A percentile compares a stretch with the other conserved stretches of the same genome.
phyloP scores from a whole-genome alignment of 2,797 vertebrate species.

The Characodon lateralis region DNA sequence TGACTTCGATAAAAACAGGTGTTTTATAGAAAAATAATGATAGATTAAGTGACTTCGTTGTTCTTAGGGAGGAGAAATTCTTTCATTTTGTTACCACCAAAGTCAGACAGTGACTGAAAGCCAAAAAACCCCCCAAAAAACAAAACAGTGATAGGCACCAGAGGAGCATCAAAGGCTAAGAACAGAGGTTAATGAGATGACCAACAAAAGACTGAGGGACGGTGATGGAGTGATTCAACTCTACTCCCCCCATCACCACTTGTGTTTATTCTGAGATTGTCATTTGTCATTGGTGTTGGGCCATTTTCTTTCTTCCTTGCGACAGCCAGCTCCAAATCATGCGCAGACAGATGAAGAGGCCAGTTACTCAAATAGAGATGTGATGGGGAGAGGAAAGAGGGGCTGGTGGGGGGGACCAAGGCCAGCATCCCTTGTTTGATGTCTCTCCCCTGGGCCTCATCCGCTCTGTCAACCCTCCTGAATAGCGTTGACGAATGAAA shows the following conservation, averaged over 20 bases:
- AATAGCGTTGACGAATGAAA: conserved; percentile 76
- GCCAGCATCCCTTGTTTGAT: conserved; percentile 77
- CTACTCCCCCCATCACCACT: conserved; percentile 47
- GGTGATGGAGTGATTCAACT: conserved; percentile 77
- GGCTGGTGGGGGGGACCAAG: conserved; percentile 45
- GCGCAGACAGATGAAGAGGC: conserved; percentile 73
- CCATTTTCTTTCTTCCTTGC: conserved; percentile 65
- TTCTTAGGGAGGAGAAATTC: conserved; percentile 10
- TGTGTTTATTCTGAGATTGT: conserved; percentile 76
- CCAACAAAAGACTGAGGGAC: conserved; percentile 62
- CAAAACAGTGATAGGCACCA: conserved; percentile 50
- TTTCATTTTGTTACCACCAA: neutral
- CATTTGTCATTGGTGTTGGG: conserved; percentile 73
- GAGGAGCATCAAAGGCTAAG: conserved; percentile 46
- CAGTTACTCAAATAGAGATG: conserved; percentile 73
- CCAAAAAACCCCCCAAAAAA: conserved; percentile 20
- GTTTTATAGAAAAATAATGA: neutral
- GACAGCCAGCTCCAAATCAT: conserved; percentile 70
- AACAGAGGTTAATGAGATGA: conserved; percentile 66
- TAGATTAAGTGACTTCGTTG: neutral
- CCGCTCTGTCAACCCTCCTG: conserved; percentile 63
- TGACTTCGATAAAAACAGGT: neutral
- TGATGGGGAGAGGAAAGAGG: conserved; percentile 21
- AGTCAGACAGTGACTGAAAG: conserved; percentile 11
- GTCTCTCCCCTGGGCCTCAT: conserved; percentile 76